phyloP scores from a whole-genome alignment of 1,140 invertebrate genomes.

The Drosophila bifasciata region DNA sequence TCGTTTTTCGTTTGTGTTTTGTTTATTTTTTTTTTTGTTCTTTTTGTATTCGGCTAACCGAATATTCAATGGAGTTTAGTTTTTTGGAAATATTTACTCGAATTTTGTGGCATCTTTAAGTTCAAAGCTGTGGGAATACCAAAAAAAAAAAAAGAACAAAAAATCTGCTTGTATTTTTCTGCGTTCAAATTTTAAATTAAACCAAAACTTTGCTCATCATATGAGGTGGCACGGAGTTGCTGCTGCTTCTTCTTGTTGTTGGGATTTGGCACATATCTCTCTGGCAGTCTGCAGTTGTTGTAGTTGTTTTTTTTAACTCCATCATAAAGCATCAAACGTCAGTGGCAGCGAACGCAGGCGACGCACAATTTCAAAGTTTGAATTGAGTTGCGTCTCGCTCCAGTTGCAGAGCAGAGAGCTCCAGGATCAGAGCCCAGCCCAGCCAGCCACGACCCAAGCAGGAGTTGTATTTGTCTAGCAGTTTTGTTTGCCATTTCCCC shows the following conservation, averaged over 20 bases:
- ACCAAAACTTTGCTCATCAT: slow-evolving; percentile 70
- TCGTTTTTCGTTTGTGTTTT: neutral
- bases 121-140: neutral
- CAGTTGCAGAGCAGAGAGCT: neutral
- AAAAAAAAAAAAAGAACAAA: slow-evolving; percentile 23
- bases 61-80: slow-evolving; percentile 10
- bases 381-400: slow-evolving; percentile 69
- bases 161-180: slow-evolving; percentile 5
- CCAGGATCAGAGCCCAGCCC: no score
- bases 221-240: slow-evolving; percentile 16
- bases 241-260: slow-evolving; percentile 30
- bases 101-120: neutral
- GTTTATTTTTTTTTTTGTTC: slow-evolving; percentile 1
- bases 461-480: slow-evolving; percentile 28
- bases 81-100: neutral
- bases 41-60: slow-evolving; percentile 8
- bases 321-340: slow-evolving; percentile 71
- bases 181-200: slow-evolving; percentile 59
- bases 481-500: slow-evolving; percentile 20
- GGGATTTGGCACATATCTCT: slow-evolving; percentile 51
- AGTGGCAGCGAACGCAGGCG: slow-evolving; percentile 42
- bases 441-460: no score
- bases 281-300: slow-evolving; percentile 8
- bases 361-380: slow-evolving; percentile 74
- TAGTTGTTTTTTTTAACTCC: slow-evolving; percentile 60